Conservation (phyloP, 2,888 invertebrate genomes). For the Isoperla grammatica region DNA sequence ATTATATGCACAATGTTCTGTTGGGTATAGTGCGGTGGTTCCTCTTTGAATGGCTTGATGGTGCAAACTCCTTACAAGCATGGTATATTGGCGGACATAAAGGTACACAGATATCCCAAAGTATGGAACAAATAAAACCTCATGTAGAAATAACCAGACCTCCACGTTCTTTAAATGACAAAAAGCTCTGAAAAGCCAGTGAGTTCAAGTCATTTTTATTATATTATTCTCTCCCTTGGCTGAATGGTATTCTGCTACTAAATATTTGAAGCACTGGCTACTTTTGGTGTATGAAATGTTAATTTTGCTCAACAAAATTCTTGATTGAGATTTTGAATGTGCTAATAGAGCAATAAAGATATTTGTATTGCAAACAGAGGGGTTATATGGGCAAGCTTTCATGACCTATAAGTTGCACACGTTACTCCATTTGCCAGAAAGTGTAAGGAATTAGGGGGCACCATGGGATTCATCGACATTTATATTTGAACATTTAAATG, state of each 20-base stretch:
- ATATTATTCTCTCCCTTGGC: conserved; percentile 8
- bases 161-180: conserved; percentile 2
- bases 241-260: conserved; percentile 11
- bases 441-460: neutral
- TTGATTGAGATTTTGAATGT: neutral
- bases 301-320: neutral
- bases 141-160: conserved; percentile 1
- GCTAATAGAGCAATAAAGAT: neutral
- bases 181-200: conserved; percentile 15
- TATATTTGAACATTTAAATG: conserved; percentile 1
- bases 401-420: neutral
- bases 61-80: neutral
- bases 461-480: conserved; percentile 1
- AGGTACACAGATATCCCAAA: neutral
- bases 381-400: neutral
- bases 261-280: conserved; percentile 12
- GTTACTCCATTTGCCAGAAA: neutral
- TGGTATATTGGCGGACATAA: neutral
- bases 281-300: conserved; percentile 5
- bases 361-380: neutral
- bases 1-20: conserved; percentile 9
- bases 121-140: conserved; percentile 3
- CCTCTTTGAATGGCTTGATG: neutral
- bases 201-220: conserved; percentile 14
- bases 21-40: conserved; percentile 8